phyloP scores from a whole-genome alignment of 2,113 vertebrate genomes.

The Cyanoderma ruficeps region DNA sequence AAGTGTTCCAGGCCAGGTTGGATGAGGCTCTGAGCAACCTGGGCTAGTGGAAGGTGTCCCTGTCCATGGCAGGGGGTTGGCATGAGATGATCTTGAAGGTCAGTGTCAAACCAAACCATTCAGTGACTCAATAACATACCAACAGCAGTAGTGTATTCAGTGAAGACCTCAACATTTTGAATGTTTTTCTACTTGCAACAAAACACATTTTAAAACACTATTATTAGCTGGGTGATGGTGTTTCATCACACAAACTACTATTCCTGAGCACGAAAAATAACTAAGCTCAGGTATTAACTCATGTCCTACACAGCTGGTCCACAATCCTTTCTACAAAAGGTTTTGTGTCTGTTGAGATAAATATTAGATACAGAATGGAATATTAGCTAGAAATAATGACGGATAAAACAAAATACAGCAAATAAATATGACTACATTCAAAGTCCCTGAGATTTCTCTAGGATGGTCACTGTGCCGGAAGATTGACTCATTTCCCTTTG shows the following conservation, averaged over 20 bases:
- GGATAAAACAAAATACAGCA: neutral
- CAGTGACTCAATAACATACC: neutral
- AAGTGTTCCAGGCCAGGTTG: fast-evolving
- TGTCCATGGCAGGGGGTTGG: neutral
- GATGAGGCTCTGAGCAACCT: neutral
- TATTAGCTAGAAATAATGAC: neutral
- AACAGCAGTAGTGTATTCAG: neutral
- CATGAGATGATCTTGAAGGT: neutral
- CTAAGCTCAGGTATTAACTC: neutral
- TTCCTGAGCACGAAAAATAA: neutral
- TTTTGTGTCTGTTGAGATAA: neutral
- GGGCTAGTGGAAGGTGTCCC: fast-evolving
- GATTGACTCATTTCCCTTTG: neutral
- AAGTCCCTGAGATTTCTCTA: neutral
- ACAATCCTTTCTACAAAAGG: neutral
- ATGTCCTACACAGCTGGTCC: neutral
- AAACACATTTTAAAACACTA: neutral
- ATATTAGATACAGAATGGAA: neutral
- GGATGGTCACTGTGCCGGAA: neutral
- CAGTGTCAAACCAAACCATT: neutral
- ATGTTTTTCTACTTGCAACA: neutral
- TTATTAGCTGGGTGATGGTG: neutral
- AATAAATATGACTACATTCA: neutral
- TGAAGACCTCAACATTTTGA: neutral
- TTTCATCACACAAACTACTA: neutral